Evolutionary conservation across 2,888 invertebrate species (phyloP).

Genomic region (Drosophila hawaiiensis): DNA sequence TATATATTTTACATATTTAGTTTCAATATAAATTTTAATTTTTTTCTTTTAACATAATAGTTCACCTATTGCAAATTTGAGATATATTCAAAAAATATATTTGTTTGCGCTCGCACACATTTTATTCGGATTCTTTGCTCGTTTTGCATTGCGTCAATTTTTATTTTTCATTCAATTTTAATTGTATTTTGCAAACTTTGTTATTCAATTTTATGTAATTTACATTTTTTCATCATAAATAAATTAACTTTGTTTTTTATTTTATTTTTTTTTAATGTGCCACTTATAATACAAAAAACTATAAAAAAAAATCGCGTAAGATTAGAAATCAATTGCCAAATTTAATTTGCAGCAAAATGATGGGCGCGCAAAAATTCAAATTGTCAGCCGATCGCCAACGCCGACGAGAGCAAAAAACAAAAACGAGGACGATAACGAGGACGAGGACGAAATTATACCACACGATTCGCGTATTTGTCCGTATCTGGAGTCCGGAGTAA

Average conservation of each 20-base stretch:
- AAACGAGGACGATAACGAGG: constrained; percentile 26
- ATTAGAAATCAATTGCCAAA: constrained; percentile 6
- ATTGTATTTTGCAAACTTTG: background rate
- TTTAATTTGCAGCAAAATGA: constrained; percentile 9
- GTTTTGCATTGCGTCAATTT: background rate
- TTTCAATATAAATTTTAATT: background rate
- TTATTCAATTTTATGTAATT: background rate
- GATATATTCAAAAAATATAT: background rate
- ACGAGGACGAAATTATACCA: constrained; percentile 18
- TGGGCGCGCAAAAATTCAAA: constrained; percentile 50
- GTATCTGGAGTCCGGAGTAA: constrained; percentile 39
- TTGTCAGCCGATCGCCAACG: constrained; percentile 42
- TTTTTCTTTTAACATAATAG: background rate
- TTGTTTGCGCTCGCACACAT: background rate
- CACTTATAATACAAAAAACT: background rate
- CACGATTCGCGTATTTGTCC: constrained; percentile 16
- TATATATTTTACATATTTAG: background rate
- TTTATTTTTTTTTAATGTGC: background rate
- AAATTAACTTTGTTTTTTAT: background rate
- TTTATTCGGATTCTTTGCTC: background rate
- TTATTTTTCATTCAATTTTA: background rate
- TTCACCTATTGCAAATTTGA: background rate
- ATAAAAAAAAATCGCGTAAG: background rate
- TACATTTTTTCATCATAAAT: background rate
- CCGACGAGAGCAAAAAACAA: constrained; percentile 14